Evolutionary conservation across 2,888 invertebrate species (phyloP).

Genomic region (Leptogaster cylindrica): DNA sequence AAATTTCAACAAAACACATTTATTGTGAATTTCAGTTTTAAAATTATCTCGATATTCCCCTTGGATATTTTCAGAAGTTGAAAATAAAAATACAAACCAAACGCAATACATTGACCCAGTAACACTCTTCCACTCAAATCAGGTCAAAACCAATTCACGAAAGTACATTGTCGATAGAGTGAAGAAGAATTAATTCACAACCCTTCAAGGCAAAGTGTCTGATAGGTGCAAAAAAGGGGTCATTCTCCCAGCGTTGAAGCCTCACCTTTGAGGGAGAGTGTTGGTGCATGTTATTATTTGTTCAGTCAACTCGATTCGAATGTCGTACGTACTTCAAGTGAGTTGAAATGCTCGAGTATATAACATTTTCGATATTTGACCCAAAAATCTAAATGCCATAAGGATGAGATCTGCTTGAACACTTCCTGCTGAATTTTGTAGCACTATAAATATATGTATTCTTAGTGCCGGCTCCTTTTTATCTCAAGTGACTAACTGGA

Average conservation of each 20-base stretch:
- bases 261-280: conserved; percentile 9
- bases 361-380: conserved; percentile 31
- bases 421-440: neutral
- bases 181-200: conserved; percentile 25
- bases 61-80: too few species aligned
- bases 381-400: too few species aligned
- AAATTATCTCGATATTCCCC: too few species aligned
- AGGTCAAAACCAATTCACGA: neutral
- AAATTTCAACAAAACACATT: too few species aligned
- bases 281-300: too few species aligned
- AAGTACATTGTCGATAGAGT: conserved; percentile 11
- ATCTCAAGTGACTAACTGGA: conserved; percentile 28
- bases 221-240: conserved; percentile 8
- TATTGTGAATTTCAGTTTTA: too few species aligned
- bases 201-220: conserved; percentile 21
- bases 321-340: too few species aligned
- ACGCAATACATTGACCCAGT: too few species aligned
- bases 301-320: too few species aligned
- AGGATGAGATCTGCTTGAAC: conserved; percentile 8
- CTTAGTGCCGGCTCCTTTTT: conserved; percentile 31
- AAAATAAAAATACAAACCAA: too few species aligned
- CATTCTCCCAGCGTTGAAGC: conserved; percentile 12
- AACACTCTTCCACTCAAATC: conserved; percentile 5
- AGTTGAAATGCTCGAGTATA: conserved; percentile 2
- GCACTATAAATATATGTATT: conserved; percentile 14